Percentiles rank a stretch among this genome's conserved stretches.
Evolutionary conservation across 2,797 vertebrate genomes (phyloP).

Genomic region (Euthynnus affinis): DNA sequence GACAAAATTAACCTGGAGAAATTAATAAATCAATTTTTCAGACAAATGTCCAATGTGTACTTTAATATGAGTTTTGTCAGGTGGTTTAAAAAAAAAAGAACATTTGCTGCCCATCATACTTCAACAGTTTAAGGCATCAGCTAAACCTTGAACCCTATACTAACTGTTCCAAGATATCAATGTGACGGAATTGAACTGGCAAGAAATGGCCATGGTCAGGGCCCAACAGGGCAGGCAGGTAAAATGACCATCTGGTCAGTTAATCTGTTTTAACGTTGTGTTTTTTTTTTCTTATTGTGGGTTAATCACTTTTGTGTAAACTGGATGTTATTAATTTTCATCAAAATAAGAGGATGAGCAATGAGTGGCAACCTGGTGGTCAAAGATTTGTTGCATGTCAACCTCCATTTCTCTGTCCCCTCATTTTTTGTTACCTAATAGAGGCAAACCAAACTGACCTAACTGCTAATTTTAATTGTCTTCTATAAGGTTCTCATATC

Average conservation of each 20-base stretch:
- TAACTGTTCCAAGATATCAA: not conserved
- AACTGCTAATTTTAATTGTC: not conserved
- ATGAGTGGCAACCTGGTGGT: too few species aligned
- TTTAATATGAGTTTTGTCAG: not conserved
- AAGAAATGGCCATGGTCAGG: not conserved
- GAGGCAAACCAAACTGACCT: not conserved
- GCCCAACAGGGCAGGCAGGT: not conserved
- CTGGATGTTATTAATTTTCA: not conserved
- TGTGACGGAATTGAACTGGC: conserved; percentile 5
- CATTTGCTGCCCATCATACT: too few species aligned
- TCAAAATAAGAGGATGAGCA: not conserved
- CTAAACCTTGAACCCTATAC: not conserved
- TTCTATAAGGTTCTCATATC: conserved; percentile 6
- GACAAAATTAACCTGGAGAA: conserved; percentile 31
- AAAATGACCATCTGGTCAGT: not conserved
- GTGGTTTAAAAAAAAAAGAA: not conserved
- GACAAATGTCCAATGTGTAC: not conserved
- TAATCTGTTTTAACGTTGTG: not conserved
- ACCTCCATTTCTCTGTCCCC: not conserved
- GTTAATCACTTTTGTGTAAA: not conserved
- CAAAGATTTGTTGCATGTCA: not conserved
- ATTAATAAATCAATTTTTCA: conserved; percentile 26
- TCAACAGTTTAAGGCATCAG: not conserved
- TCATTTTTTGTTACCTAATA: not conserved
- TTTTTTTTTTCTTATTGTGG: not conserved